Evolutionary conservation across 2,797 vertebrate species (phyloP), one percentile per base, ranked within the genome.

Genomic region (Scarus forsteni): DNA sequence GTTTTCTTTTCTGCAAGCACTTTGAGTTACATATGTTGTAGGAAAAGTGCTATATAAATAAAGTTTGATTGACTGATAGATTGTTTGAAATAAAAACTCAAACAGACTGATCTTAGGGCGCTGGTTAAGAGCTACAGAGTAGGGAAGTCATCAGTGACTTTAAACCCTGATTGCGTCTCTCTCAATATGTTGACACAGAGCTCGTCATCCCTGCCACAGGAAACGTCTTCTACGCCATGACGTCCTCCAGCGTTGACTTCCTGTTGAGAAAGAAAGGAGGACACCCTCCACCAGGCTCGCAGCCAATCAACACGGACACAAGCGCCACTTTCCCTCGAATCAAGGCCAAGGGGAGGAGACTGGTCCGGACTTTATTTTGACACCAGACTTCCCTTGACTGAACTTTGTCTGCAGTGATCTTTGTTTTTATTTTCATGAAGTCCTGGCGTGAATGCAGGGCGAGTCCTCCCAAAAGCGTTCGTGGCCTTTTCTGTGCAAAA

Each of bases 221-320:
- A 79, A 98, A 98, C 0, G 95, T 97, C 79, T 98, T 98, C 91
- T 98, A 97, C 1, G 96, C 97, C 84, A 97, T 97, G 96, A 96
- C 92, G 3, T 92, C 96, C 4, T 90, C 93, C 0, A 96, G 96
- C 18, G 89, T 94, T 0, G 96, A 97, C 85, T 97, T 98, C 87
- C 90, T 96, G 82, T 85, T 97, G 61, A 92, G 95, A 13, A 92
- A 88, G 63, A 93, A 92, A 84, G 93, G 85, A 7, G 89, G 91
- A 51, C 89, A 83, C 86, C 73, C 84, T 4, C 92, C 89, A 0
- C 44, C 86, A 15, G 85, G 91, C 77, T 89, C 58, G 0, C 77
- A 87, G 55, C 73, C 91, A 8, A 82, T 90, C 70, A 83, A 54
- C 82, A 90, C 85, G 16, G 92, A 96, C 80, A 91, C 92, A 35